phyloP scores from a whole-genome alignment of 2,113 vertebrate genomes.

The Pangasianodon gigas region DNA sequence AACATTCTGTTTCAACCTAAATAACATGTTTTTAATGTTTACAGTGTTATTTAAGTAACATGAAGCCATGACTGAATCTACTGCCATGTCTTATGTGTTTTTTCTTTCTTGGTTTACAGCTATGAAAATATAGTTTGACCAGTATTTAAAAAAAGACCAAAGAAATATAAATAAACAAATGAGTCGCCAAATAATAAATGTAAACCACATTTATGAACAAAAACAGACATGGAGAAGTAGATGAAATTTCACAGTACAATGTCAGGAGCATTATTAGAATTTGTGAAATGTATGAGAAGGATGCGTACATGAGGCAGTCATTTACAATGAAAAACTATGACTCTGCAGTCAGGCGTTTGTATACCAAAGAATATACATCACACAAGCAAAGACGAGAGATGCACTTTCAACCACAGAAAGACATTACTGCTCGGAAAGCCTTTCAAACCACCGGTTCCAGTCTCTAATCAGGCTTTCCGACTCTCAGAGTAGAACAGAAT shows the following conservation, averaged over 20 bases:
- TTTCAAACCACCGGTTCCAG: not conserved
- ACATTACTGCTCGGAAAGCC: not conserved
- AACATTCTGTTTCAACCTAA: constrained; percentile 53
- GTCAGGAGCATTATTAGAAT: not conserved
- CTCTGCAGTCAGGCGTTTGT: not conserved
- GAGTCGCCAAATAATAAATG: not conserved
- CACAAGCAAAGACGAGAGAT: not conserved
- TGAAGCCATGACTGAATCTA: constrained; percentile 6
- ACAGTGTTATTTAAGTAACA: constrained; percentile 25
- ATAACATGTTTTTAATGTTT: constrained; percentile 55
- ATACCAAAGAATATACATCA: not conserved
- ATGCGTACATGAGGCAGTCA: not conserved
- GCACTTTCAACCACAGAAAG: not conserved
- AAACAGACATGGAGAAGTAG: not conserved
- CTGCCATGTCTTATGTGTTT: not conserved
- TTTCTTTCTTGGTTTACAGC: not conserved
- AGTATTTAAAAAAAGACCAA: not conserved
- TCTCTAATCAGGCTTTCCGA: not conserved
- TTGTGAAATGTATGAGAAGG: not conserved
- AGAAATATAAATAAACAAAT: not conserved
- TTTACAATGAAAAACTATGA: not conserved
- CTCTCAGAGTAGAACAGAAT: not conserved
- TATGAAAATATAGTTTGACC: not conserved
- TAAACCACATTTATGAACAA: constrained; percentile 35
- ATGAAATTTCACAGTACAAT: not conserved